phyloP scores from a whole-genome alignment of 92 coral and sea anemone genomes.

The Umimayanthus chanpuru region DNA sequence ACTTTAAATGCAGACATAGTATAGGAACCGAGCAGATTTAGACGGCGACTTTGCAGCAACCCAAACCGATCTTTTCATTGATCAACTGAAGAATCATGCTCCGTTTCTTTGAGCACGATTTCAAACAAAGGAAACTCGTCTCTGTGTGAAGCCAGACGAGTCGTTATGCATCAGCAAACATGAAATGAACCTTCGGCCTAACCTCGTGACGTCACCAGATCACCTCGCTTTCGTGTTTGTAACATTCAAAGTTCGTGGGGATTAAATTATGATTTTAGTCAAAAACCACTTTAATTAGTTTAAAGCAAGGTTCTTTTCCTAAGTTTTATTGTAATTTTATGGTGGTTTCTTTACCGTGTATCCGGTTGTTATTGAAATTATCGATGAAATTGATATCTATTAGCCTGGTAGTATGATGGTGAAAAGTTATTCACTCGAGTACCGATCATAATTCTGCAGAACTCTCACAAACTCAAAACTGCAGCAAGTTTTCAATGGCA shows the following conservation, averaged over 20 bases:
- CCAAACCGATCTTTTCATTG: background rate
- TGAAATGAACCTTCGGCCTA: slow-evolving; percentile 57
- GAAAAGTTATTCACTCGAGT: too few species aligned
- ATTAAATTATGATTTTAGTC: too few species aligned
- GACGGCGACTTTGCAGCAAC: slow-evolving; percentile 12
- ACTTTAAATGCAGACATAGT: slow-evolving; percentile 92
- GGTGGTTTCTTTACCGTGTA: too few species aligned
- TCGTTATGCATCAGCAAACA: slow-evolving; percentile 39
- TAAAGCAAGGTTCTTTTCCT: background rate
- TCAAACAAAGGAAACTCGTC: slow-evolving; percentile 24
- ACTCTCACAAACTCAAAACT: too few species aligned
- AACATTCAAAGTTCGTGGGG: background rate
- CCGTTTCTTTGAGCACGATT: background rate
- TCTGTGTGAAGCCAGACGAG: slow-evolving; percentile 26
- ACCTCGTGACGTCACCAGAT: slow-evolving; percentile 62
- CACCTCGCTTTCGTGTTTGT: slow-evolving; percentile 59
- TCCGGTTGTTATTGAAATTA: too few species aligned
- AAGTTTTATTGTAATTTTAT: too few species aligned
- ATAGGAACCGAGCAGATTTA: slow-evolving; percentile 11
- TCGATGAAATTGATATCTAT: too few species aligned
- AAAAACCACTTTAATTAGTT: background rate
- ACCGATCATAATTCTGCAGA: too few species aligned
- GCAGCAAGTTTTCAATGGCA: too few species aligned
- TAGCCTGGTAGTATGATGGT: too few species aligned
- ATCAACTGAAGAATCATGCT: slow-evolving; percentile 18